Evolutionary conservation across 1,140 invertebrate species (phyloP).

Genomic region (Aphelinus certus): DNA sequence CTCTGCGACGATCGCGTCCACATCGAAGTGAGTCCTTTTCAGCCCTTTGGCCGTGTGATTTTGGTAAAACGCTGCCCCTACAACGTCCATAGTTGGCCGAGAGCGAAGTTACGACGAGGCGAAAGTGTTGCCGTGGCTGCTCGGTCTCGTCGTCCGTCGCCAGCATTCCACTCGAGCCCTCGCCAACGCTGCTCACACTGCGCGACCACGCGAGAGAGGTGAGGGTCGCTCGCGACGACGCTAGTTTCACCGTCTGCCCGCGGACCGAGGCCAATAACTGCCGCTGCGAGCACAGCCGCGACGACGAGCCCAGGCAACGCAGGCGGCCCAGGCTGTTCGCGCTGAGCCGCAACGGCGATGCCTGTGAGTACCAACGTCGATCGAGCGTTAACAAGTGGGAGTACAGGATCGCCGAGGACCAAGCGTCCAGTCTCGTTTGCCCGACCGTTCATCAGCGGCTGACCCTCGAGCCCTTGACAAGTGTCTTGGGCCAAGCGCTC

Average conservation of each 20-base stretch:
- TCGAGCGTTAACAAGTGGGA: constrained; percentile 40
- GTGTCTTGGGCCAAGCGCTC: neutral
- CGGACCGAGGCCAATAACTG: too few relatives aligned
- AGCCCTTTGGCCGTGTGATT: too few relatives aligned
- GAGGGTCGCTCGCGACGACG: too few relatives aligned
- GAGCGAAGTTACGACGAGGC: neutral
- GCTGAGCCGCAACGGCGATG: constrained; percentile 51
- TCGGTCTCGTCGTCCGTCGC: too few relatives aligned
- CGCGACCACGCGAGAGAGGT: too few relatives aligned
- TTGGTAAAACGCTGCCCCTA: too few relatives aligned
- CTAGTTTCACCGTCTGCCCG: too few relatives aligned
- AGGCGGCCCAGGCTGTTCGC: constrained; percentile 49
- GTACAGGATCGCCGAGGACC: constrained; percentile 41
- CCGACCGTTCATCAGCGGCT: constrained; percentile 44
- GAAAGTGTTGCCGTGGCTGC: neutral
- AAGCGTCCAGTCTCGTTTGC: constrained; percentile 46
- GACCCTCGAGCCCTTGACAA: constrained; percentile 40
- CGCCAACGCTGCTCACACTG: too few relatives aligned
- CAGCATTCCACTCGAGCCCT: too few relatives aligned
- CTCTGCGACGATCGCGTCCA: neutral
- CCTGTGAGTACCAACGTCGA: constrained; percentile 56
- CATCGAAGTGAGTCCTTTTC: neutral
- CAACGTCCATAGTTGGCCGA: neutral
- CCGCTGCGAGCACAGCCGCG: too few relatives aligned
- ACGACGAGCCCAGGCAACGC: neutral